Evolutionary conservation across 2,113 vertebrate species (phyloP).

Genomic region (Apodemus sylvaticus): DNA sequence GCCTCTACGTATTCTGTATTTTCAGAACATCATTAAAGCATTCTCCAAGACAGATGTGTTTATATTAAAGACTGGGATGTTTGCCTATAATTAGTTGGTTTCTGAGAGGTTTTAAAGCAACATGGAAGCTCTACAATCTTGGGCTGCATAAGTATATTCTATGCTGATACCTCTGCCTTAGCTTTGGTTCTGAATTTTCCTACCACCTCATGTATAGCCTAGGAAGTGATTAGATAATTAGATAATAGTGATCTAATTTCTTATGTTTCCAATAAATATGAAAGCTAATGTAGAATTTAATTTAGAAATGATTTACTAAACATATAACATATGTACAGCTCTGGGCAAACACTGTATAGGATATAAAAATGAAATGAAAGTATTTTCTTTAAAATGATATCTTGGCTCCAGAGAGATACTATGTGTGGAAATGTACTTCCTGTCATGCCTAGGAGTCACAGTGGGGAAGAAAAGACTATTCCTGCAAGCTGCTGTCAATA

Average conservation of each 20-base stretch:
- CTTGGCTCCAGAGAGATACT: not conserved
- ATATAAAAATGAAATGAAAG: not conserved
- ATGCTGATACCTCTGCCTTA: not conserved
- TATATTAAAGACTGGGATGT: not conserved
- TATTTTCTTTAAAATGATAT: not conserved
- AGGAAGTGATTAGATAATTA: not conserved
- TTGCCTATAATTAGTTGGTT: not conserved
- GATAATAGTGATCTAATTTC: not conserved
- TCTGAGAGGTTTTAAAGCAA: rapidly evolving
- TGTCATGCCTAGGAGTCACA: not conserved
- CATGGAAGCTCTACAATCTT: not conserved
- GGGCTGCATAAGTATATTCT: not conserved
- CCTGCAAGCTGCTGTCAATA: not conserved
- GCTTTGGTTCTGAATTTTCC: not conserved
- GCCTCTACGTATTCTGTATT: not conserved
- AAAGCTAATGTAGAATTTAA: not conserved
- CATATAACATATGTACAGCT: not conserved
- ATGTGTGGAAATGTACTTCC: not conserved
- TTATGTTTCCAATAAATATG: not conserved
- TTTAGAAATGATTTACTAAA: not conserved
- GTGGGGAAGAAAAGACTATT: not conserved
- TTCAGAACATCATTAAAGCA: not conserved
- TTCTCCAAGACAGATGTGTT: not conserved
- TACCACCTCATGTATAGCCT: not conserved
- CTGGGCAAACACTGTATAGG: not conserved